These are phyloP conservation scores for Epistrophe grossulariae DNA, from an alignment of 2,888 invertebrate species.

Conservation along the genomic window DNA sequence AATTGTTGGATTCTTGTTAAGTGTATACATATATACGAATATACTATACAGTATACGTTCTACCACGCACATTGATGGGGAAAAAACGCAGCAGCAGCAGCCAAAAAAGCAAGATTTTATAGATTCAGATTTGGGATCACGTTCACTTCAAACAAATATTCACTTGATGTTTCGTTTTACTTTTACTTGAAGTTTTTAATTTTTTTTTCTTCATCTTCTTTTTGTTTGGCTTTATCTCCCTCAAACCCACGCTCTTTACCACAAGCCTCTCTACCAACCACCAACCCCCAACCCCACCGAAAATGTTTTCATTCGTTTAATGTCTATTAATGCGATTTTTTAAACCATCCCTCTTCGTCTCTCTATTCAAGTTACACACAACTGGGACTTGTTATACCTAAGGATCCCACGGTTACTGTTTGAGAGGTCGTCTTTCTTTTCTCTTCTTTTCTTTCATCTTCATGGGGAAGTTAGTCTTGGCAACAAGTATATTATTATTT, in stretches of 20 bases:
- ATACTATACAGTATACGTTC: no score
- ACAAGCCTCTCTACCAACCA: not conserved
- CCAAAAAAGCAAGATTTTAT: not conserved
- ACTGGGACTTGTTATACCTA: slow-evolving; percentile 16
- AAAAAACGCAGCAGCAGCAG: not conserved
- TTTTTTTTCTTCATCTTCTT: not conserved
- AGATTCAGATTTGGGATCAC: not conserved
- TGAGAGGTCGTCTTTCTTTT: not conserved
- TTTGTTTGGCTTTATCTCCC: slow-evolving; percentile 5
- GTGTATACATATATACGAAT: no score
- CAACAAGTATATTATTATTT: slow-evolving; percentile 36
- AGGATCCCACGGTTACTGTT: not conserved
- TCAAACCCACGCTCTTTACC: not conserved
- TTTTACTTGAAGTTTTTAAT: not conserved
- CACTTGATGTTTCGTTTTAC: not conserved
- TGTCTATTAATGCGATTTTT: slow-evolving; percentile 52
- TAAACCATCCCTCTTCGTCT: slow-evolving; percentile 11
- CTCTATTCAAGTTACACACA: slow-evolving; percentile 7
- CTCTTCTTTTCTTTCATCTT: slow-evolving; percentile 2
- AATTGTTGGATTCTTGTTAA: not conserved
- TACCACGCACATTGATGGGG: not conserved
- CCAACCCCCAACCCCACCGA: not conserved
- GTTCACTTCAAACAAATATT: not conserved
- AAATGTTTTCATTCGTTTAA: slow-evolving; percentile 45
- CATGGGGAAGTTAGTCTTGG: not conserved